Evolutionary conservation across 2,888 invertebrate genomes (phyloP).

Genomic region (Sepioteuthis lessoniana): DNA sequence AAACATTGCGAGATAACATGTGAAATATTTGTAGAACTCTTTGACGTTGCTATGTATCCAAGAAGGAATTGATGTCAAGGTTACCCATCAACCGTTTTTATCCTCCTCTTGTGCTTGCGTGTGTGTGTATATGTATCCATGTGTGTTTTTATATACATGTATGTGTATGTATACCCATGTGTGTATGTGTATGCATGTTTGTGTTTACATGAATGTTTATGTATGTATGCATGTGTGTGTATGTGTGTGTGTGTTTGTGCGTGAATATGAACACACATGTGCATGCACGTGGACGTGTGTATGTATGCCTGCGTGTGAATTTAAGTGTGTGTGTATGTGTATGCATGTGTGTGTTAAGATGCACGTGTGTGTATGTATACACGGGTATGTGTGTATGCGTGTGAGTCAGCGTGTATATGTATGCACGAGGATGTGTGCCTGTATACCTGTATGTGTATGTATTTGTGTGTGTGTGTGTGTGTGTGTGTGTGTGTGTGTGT

Average conservation of each 20-base stretch:
- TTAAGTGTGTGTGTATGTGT: neutral
- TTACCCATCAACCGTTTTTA: too few relatives aligned
- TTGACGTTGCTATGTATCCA: too few relatives aligned
- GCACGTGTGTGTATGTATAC: neutral
- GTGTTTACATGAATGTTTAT: neutral
- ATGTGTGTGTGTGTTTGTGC: neutral
- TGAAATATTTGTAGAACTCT: too few relatives aligned
- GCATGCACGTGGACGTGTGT: neutral
- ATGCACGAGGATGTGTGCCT: neutral
- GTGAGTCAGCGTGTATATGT: constrained; percentile 6
- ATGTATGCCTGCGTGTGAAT: neutral
- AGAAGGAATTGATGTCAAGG: too few relatives aligned
- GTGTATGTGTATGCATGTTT: neutral
- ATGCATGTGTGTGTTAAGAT: neutral
- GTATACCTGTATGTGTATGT: neutral
- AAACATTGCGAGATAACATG: too few relatives aligned
- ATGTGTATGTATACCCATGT: neutral
- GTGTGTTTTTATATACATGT: neutral
- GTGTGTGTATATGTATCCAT: neutral
- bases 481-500: neutral
- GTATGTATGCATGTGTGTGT: neutral
- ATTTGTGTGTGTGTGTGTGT: neutral
- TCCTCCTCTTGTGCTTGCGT: neutral
- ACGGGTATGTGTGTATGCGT: neutral
- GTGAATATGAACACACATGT: neutral